Base-by-base conservation (phyloP, 2,888 invertebrate species). In the Dryadula phaetusa region DNA sequence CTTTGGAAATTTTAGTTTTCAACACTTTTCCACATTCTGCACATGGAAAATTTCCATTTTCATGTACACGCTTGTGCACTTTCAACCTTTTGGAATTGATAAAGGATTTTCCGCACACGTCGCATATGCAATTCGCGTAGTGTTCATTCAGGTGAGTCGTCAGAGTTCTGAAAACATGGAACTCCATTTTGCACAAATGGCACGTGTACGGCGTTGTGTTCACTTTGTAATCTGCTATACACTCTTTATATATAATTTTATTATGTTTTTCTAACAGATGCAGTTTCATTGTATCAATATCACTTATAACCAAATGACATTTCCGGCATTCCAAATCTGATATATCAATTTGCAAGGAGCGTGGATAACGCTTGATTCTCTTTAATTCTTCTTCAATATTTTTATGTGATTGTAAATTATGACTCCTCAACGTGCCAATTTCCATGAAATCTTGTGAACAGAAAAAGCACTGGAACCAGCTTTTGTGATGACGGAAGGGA, bases 111-210 rank as follows among this genome's bases (percentile, higher is more conserved):
- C 92, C 92, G 70, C 93, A 93, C 1, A 92, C 86, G 67, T 89
- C 87, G 71, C 93, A 94, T 32, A 93, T 90, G 54, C 88, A 92
- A 42, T 90, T 90, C 0, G 89, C 87, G 64, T 92, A 93, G 49
- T 94, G 93, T 34, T 88, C 90, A 54, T 93, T 93, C 32, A 93
- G 72, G 76, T 94, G 93, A 0, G 84, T 87, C 0, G 90, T 90
- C 3, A 91, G 67, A 0, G 86, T 86, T 32, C 90, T 76, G 63
- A 91, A 91, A 0, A 90, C 90, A 54, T 91, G 90, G 44, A 88
- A 91, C 40, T 87, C 81, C 42, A 76, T 76, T 0, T 77, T 72
- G 47, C 91, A 91, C 12, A 90, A 67, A 66, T 90, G 91, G 58
- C 91, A 91, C 0, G 77, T 71, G 60, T 83, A 90, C 0, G 90